Conservation (phyloP, 2,113 vertebrate species). For the Dasyurus viverrinus region DNA sequence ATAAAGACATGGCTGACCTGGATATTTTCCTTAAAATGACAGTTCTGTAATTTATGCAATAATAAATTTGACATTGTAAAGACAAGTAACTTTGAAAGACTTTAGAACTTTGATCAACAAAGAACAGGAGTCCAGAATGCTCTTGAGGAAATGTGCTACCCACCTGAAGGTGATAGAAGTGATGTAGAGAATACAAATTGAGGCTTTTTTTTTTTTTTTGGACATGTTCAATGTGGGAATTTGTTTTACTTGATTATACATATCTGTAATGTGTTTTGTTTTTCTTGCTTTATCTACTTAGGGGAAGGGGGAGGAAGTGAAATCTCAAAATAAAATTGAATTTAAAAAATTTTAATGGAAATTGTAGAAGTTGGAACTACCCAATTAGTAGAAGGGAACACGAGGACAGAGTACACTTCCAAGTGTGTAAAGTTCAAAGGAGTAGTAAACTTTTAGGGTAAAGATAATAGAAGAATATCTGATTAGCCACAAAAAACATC, state of each 20-base stretch:
- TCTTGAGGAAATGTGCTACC: not conserved
- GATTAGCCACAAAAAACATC: not conserved
- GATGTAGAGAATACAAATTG: not conserved
- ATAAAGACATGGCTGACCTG: not conserved
- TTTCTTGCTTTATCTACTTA: not conserved
- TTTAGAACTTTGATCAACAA: not conserved
- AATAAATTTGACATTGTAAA: not conserved
- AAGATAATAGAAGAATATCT: not conserved
- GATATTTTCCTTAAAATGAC: not conserved
- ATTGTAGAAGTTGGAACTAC: not conserved
- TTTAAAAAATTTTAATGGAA: not conserved
- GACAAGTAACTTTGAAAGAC: not conserved
- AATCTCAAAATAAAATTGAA: not conserved
- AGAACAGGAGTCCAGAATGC: not conserved
- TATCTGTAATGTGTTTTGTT: not conserved
- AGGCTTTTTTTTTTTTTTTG: not conserved
- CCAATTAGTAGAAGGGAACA: not conserved
- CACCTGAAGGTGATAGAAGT: not conserved
- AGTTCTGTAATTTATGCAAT: not conserved
- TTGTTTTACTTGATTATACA: not conserved
- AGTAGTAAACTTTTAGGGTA: not conserved
- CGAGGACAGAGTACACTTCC: not conserved
- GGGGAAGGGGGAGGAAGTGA: not conserved
- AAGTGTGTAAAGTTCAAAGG: not conserved
- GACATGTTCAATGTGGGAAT: not conserved